These are phyloP conservation scores for Cotesia chilonis DNA, from an alignment of 1,140 invertebrate genomes.

Conservation along the genomic window DNA sequence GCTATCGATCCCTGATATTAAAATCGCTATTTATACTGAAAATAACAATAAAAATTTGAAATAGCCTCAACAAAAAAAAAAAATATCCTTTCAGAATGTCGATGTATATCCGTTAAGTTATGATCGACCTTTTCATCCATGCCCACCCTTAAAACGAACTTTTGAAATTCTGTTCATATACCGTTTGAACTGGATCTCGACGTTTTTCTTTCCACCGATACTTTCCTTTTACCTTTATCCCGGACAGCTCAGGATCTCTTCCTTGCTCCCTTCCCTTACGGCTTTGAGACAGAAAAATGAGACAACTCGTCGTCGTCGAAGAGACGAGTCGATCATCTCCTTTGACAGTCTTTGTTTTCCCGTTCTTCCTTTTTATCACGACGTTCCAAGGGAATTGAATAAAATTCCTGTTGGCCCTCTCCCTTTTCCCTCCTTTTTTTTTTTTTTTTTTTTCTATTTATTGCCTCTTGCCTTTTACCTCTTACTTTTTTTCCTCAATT, in stretches of 20 bases:
- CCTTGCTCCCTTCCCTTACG: not conserved
- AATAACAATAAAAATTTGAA: not conserved
- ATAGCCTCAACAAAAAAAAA: not conserved
- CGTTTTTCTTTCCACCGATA: constrained; percentile 1
- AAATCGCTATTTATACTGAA: too few species aligned
- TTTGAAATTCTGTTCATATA: constrained; percentile 20
- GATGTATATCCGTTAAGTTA: constrained; percentile 2
- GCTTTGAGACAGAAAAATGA: constrained; percentile 6
- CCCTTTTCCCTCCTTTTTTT: too few species aligned
- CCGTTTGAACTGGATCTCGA: constrained; percentile 5
- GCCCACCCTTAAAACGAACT: not conserved
- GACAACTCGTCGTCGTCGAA: constrained; percentile 1
- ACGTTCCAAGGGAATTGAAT: too few species aligned
- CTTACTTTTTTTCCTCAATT: too few species aligned
- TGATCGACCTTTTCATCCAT: constrained; percentile 11
- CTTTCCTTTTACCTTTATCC: constrained; percentile 3
- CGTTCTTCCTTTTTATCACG: not conserved
- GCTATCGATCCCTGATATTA: too few species aligned
- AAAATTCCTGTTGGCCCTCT: too few species aligned
- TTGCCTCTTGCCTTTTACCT: too few species aligned
- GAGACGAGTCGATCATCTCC: constrained; percentile 3
- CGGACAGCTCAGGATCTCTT: constrained; percentile 4
- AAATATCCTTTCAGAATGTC: not conserved
- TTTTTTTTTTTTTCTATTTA: too few species aligned
- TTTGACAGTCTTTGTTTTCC: constrained; percentile 13